Evolutionary conservation across 64 coral and sea anemone species (phyloP).

Genomic region (Montipora cactus): DNA sequence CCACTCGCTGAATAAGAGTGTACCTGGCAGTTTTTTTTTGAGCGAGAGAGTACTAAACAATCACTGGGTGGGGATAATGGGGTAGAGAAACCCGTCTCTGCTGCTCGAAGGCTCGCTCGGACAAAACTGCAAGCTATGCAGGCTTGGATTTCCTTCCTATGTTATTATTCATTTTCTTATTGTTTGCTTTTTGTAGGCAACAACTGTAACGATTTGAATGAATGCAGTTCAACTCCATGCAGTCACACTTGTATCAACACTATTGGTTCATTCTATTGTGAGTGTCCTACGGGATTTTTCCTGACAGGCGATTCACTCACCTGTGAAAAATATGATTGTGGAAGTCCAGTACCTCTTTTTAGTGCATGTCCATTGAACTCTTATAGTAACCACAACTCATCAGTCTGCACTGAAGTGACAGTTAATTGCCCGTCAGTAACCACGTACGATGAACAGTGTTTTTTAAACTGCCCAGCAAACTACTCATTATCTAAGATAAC

Average conservation of each 20-base stretch:
- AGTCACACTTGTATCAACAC: slow-evolving; percentile 79
- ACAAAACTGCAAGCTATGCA: background rate
- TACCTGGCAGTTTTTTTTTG: too few relatives aligned
- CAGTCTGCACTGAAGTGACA: slow-evolving; percentile 62
- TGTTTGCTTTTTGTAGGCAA: slow-evolving; percentile 37
- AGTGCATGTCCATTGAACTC: slow-evolving; percentile 69
- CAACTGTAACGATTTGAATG: slow-evolving; percentile 75
- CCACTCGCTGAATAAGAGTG: too few relatives aligned
- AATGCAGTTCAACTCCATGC: slow-evolving; percentile 70
- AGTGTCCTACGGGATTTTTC: slow-evolving; percentile 60
- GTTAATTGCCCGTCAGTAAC: slow-evolving; percentile 70
- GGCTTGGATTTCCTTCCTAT: background rate
- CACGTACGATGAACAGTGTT: slow-evolving; percentile 56
- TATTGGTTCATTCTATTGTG: slow-evolving; percentile 70
- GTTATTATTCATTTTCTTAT: background rate
- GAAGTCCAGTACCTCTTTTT: slow-evolving; percentile 20
- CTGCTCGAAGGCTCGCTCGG: background rate
- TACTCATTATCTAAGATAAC: slow-evolving; percentile 79
- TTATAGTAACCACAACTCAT: slow-evolving; percentile 63
- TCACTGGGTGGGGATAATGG: too few relatives aligned
- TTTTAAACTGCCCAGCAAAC: slow-evolving; percentile 52
- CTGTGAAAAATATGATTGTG: slow-evolving; percentile 68
- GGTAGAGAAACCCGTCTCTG: too few relatives aligned
- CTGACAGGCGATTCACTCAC: slow-evolving; percentile 2
- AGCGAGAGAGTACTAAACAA: too few relatives aligned